A percentile compares a stretch with the other conserved stretches of the same genome.
phyloP scores from a whole-genome alignment of 2,797 vertebrate genomes.

The Spinus pinus region DNA sequence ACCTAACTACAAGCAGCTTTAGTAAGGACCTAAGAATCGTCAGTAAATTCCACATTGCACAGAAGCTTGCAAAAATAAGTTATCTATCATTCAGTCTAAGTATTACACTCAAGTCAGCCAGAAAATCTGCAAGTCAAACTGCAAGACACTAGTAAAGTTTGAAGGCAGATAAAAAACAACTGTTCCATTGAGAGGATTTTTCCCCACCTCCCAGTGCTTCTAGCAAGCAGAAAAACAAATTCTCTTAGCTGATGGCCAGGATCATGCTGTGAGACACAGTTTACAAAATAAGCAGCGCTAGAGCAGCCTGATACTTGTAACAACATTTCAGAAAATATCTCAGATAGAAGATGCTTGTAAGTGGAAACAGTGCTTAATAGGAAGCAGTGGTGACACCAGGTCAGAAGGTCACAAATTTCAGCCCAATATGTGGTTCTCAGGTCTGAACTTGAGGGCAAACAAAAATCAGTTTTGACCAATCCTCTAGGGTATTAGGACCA shows the following conservation, averaged over 20 bases:
- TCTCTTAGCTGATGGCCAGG: slow-evolving; percentile 1
- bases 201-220: background rate
- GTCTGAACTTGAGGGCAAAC: background rate
- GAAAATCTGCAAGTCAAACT: slow-evolving; percentile 36
- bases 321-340: background rate
- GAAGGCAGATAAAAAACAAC: background rate
- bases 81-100: background rate
- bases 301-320: background rate
- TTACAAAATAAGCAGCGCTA: background rate
- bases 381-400: background rate
- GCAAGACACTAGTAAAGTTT: background rate
- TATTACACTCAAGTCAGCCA: background rate
- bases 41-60: background rate
- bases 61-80: slow-evolving; percentile 8
- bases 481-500: background rate
- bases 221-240: background rate
- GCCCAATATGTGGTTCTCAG: background rate
- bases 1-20: background rate
- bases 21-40: background rate
- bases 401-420: background rate
- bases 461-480: background rate
- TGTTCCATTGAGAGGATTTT: background rate
- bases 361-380: background rate
- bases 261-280: slow-evolving; percentile 17
- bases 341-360: background rate